phyloP scores from a whole-genome alignment of 2,113 vertebrate genomes.

The Datnioides undecimradiatus region DNA sequence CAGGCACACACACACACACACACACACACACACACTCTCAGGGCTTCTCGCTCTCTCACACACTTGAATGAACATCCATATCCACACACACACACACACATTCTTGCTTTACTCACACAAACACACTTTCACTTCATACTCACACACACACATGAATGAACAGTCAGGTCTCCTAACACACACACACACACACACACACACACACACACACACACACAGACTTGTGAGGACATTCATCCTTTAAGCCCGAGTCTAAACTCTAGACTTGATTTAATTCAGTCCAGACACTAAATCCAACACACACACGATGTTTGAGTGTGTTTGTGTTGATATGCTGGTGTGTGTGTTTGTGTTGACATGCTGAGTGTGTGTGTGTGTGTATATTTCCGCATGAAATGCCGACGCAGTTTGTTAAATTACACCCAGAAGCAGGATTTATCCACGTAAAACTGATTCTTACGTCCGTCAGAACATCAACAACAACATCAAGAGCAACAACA shows the following conservation, averaged over 20 bases:
- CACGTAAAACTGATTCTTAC: too few relatives aligned
- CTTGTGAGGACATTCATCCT: constrained; percentile 21
- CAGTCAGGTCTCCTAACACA: constrained; percentile 13
- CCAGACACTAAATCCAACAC: too few relatives aligned
- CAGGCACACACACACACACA: constrained; percentile 47
- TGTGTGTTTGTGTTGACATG: too few relatives aligned
- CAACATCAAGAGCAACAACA: too few relatives aligned
- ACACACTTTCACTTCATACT: constrained; percentile 3
- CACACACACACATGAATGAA: constrained; percentile 1
- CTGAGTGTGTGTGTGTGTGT: too few relatives aligned
- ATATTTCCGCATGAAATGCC: too few relatives aligned
- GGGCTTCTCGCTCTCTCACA: constrained; percentile 39
- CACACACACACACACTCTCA: constrained; percentile 33
- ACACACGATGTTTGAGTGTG: too few relatives aligned
- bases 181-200: constrained; percentile 19
- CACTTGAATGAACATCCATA: constrained; percentile 51
- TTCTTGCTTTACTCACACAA: constrained; percentile 23
- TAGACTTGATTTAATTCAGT: neutral
- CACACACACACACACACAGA: neutral
- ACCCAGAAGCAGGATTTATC: too few relatives aligned
- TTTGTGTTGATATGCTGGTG: too few relatives aligned
- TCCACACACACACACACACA: constrained; percentile 38
- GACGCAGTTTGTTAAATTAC: too few relatives aligned
- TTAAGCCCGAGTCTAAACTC: neutral
- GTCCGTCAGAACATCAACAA: too few relatives aligned